These are phyloP conservation scores for Bucco capensis DNA, from an alignment of 2,113 vertebrate genomes.

Conservation along the genomic window DNA sequence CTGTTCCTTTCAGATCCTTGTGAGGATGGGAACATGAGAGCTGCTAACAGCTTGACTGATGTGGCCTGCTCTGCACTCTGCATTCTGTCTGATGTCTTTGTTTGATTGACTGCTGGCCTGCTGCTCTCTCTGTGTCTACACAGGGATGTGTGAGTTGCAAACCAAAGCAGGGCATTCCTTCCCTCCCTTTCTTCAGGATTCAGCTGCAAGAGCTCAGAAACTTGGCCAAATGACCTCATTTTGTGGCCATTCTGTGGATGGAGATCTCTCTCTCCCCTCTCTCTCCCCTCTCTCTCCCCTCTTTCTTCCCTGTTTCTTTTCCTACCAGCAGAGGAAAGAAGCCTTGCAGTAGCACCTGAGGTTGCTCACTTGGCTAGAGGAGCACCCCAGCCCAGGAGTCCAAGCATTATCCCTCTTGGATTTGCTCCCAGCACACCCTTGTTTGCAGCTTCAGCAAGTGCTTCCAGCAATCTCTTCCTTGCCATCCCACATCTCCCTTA, in stretches of 20 bases:
- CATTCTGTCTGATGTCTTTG: neutral
- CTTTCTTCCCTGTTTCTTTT: no score
- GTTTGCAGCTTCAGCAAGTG: neutral
- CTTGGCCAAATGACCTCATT: neutral
- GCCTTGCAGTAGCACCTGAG: no score
- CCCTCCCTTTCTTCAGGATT: constrained; percentile 2
- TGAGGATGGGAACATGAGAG: neutral
- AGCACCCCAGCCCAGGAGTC: no score
- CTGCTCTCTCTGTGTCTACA: neutral
- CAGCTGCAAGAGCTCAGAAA: neutral
- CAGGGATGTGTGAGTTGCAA: neutral
- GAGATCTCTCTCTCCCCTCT: no score
- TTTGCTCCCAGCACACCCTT: neutral
- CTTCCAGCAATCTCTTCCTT: neutral
- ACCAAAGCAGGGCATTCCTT: neutral
- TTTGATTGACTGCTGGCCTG: neutral
- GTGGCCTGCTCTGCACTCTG: neutral
- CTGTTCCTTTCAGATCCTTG: neutral
- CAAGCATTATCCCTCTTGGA: neutral
- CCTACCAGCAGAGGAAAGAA: no score
- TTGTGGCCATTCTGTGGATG: no score
- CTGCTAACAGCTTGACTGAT: neutral
- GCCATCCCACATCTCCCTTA: neutral
- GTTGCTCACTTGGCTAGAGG: no score
- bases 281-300: no score